Conservation (phyloP, 2,113 vertebrate species). For the Gasterosteus aculeatus region DNA sequence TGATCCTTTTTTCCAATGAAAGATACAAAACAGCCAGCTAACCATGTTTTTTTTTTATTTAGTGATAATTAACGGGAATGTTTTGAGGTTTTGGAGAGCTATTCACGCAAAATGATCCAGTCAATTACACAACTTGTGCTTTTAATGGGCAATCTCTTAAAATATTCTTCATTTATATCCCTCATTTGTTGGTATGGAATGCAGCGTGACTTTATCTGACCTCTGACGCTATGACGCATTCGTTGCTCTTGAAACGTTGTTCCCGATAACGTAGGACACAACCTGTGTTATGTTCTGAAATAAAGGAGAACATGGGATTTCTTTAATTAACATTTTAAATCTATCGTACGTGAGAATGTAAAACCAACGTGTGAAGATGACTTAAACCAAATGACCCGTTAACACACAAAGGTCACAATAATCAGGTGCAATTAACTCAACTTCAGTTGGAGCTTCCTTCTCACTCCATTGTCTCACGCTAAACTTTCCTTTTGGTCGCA, state of each 20-base stretch:
- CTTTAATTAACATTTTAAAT: not conserved
- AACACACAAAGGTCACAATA: not conserved
- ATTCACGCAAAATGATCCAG: not conserved
- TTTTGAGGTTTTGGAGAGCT: not conserved
- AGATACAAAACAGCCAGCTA: not conserved
- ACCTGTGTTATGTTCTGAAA: not conserved
- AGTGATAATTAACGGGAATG: not conserved
- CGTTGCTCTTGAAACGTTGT: not conserved
- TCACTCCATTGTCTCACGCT: not conserved
- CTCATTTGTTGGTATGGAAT: not conserved
- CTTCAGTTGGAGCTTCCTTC: not conserved
- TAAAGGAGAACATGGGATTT: not conserved
- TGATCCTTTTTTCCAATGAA: not conserved
- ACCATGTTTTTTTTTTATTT: not conserved
- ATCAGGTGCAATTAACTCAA: not conserved
- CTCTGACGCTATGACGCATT: not conserved
- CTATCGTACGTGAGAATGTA: not conserved
- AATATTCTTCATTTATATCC: not conserved
- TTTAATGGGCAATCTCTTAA: not conserved
- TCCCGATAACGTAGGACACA: not conserved
- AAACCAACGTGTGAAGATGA: not conserved
- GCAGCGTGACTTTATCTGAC: not conserved
- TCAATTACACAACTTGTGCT: not conserved
- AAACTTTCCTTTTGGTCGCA: slow-evolving; percentile 21
- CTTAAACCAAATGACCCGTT: not conserved